These are phyloP conservation scores for Platysteira castanea DNA, from an alignment of 2,113 vertebrate genomes.

Conservation along the genomic window DNA sequence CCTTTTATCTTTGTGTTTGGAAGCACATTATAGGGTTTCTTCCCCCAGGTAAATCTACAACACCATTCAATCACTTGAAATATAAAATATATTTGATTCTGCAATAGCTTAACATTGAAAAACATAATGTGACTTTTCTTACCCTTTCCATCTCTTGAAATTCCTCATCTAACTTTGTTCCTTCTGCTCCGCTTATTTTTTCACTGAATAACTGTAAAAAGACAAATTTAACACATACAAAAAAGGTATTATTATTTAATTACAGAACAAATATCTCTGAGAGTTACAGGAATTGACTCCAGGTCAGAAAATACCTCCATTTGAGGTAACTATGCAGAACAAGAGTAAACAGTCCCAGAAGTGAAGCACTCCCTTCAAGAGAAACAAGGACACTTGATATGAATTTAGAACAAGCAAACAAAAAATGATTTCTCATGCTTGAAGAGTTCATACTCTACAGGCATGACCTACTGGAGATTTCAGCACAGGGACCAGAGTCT, in stretches of 20 bases:
- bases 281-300: background rate
- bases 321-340: background rate
- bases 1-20: background rate
- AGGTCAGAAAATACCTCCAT: background rate
- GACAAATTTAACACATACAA: background rate
- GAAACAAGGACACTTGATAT: background rate
- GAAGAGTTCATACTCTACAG: background rate
- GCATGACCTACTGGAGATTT: background rate
- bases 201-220: constrained; percentile 87
- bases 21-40: background rate
- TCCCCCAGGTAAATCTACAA: background rate
- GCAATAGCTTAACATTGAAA: background rate
- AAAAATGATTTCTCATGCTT: background rate
- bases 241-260: background rate
- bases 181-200: constrained; percentile 92
- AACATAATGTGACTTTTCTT: constrained; percentile 45
- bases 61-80: background rate
- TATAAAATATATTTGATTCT: background rate
- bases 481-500: background rate
- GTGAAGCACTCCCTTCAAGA: background rate
- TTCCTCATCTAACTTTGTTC: constrained; percentile 91
- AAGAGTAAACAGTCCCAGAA: background rate
- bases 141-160: constrained; percentile 95
- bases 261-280: background rate
- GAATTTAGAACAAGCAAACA: background rate